Base-by-base conservation (phyloP, 1,140 invertebrate species). In the Diabrotica undecimpunctata region DNA sequence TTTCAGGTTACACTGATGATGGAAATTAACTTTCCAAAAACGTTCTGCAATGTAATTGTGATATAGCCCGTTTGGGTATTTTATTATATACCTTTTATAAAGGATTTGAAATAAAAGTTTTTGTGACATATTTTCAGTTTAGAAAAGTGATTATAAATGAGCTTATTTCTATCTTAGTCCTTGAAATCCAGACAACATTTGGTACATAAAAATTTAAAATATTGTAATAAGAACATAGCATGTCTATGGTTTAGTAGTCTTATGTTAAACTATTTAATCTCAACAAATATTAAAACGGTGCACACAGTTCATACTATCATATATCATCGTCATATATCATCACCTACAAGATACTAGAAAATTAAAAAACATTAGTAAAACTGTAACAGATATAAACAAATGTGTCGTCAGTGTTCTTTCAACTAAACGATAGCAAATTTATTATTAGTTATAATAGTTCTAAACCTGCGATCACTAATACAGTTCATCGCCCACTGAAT, bases 231-330 rank as follows among this genome's bases (percentile, higher is more conserved):
- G 71, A 72, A 75, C 70, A 72, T 68, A 74, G 72, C 72, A 70
- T 71, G 70, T 59, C 46, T 66, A 61, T 66, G 38, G 62, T 69
- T 59, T 65, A 71, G 68, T 66, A 67, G 66, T 68, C 68, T 66
- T 65, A 66, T 56, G 64, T 76, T 76, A 76, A 76, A 76, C 73
- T 76, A 75, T 76, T 69, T 63, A 74, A 72, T 68, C 62, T 72
- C 66, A 74, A 76, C 71, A 72, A 76, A 76, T 70, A 70, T 71
- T 72, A 66, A 68, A 71, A 74, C 65, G 65, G 65, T 74, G 66
- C 72, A 72, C 65, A 65, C 63, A 69, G 67, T 68, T 66, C 64
- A 36, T 62, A 59, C 57, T 25, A 51, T 57, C 36, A 60, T 51
- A 51, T 35, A 2, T 2, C 4, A 25, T 25, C 25, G 4, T 25